Evolutionary conservation across 2,888 invertebrate genomes (phyloP).

Genomic region (Thymelicus acteon): DNA sequence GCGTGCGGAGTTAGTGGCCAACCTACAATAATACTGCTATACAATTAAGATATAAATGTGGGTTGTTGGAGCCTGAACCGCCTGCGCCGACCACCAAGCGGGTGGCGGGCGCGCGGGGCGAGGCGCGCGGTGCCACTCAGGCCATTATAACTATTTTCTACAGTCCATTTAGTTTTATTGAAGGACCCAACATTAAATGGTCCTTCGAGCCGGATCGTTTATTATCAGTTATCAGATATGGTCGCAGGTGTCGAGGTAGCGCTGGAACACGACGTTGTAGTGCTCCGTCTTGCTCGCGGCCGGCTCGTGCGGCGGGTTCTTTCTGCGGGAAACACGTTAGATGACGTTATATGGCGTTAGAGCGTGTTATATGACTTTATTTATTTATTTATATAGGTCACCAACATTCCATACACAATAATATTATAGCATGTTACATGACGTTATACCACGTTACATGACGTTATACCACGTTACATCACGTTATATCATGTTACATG

Average conservation of each 20-base stretch:
- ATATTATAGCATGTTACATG: neutral
- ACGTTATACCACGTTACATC: neutral
- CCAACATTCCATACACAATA: too few relatives aligned
- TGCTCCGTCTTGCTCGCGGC: constrained; percentile 60
- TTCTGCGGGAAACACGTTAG: constrained; percentile 53
- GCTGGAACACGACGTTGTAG: constrained; percentile 67
- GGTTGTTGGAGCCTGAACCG: too few relatives aligned
- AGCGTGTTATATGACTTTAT: neutral
- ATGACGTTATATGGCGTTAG: neutral
- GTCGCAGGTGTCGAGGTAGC: constrained; percentile 71
- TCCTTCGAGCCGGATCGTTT: too few relatives aligned
- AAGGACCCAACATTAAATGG: too few relatives aligned
- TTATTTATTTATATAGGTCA: too few relatives aligned
- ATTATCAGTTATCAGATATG: constrained; percentile 62
- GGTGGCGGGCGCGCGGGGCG: too few relatives aligned
- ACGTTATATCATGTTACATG: neutral
- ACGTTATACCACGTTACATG: neutral
- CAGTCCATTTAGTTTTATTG: too few relatives aligned
- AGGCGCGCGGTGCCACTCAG: too few relatives aligned
- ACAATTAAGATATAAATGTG: neutral
- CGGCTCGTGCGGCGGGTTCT: constrained; percentile 61
- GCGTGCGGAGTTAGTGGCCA: too few relatives aligned
- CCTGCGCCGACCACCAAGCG: too few relatives aligned
- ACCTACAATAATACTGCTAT: too few relatives aligned
- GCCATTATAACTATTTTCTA: too few relatives aligned